Base-by-base conservation (phyloP, 53 echinoderm and acorn worm genomes). In the Zoroaster sp. region DNA sequence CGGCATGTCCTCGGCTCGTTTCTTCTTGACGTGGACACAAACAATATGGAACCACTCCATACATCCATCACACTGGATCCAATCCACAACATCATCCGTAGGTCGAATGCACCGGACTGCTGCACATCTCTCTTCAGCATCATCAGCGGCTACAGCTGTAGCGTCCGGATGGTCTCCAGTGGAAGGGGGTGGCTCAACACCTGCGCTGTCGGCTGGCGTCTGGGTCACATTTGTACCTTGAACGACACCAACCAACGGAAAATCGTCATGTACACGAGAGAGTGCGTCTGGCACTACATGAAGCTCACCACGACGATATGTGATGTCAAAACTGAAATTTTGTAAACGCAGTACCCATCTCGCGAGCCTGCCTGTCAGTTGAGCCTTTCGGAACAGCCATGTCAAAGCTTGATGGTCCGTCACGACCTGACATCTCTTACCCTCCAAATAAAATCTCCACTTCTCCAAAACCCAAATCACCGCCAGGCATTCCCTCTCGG, bases 371-470 rank as follows among this genome's bases (percentile, higher is more conserved):
- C 91, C 77, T n/a, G 40, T 86, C 76, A 74, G 67, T 9, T 49
- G 35, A 14, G 55, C 45, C 41, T 89, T 89, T 1, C 70, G 32
- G 70, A 89, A 89, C 69, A 89, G 43, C 82, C 89, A 89, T 37
- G 66, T 69, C 35, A 89, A 53, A 47, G 89, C 82, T 46, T 81
- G 89, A 67, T 89, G 80, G 35, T 89, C 89, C 11, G 79, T 80
- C 45, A 80, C 42, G 6, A 83, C 83, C 3, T 34, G 66, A 38
- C 66, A 65, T 35, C 40, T 32, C 39, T 41, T 83, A 13, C 83
- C 83, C 45, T 83, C 83, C 14, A 83, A 35, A 55, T 85, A 85
- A 35, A 51, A 39, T 37, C 78, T 74, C 91, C 77, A 88, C 33
- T 83, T 89, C 15, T 77, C 72, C 17, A 47, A 32, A 25, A 69